A percentile compares a stretch with the other conserved stretches of the same genome.
phyloP scores from a whole-genome alignment of 2,888 invertebrate genomes.

The Dasypolia templi region DNA sequence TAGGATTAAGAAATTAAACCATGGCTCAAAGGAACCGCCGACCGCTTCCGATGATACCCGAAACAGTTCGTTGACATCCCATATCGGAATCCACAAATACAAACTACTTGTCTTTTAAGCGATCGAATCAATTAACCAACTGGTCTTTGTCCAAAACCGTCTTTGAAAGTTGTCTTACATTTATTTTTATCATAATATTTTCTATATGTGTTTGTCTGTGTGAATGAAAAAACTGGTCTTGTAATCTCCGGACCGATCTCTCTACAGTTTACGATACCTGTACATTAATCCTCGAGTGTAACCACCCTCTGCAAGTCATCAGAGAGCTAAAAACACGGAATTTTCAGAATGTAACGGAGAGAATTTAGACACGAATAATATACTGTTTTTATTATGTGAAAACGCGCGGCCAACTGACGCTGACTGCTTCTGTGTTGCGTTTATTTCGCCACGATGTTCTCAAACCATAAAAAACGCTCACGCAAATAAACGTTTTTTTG shows the following conservation, averaged over 20 bases:
- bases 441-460: constrained; percentile 62
- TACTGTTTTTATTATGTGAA: constrained; percentile 75
- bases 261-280: constrained; percentile 44
- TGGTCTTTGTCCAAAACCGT: constrained; percentile 52
- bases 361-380: constrained; percentile 68
- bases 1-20: constrained; percentile 89
- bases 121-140: constrained; percentile 56
- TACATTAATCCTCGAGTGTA: constrained; percentile 53
- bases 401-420: constrained; percentile 59
- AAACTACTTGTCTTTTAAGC: constrained; percentile 60
- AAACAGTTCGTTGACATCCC: constrained; percentile 79
- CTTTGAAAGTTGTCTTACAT: constrained; percentile 57
- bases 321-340: constrained; percentile 47
- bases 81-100: constrained; percentile 78
- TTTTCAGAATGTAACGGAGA: constrained; percentile 69
- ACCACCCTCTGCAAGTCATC: constrained; percentile 60
- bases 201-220: constrained; percentile 33
- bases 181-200: constrained; percentile 46
- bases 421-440: constrained; percentile 61
- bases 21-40: constrained; percentile 83
- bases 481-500: constrained; percentile 48
- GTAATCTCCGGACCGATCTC: constrained; percentile 61
- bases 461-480: constrained; percentile 58
- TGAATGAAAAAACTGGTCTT: constrained; percentile 51
- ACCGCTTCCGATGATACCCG: constrained; percentile 76